Evolutionary conservation across 1,140 invertebrate species (phyloP).

Genomic region (Orchestia grillus): DNA sequence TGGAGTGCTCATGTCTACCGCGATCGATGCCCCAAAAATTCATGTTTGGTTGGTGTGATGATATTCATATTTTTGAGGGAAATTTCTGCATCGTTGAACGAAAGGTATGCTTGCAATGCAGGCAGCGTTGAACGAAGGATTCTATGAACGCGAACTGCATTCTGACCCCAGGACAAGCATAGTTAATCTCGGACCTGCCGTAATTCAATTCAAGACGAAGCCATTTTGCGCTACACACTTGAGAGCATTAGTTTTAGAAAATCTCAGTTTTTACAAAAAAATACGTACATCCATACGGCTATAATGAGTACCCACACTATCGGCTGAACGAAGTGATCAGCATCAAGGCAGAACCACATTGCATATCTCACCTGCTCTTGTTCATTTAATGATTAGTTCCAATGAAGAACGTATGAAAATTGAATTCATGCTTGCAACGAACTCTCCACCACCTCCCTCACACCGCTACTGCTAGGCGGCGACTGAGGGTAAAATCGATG

Average conservation of each 20-base stretch:
- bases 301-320: neutral
- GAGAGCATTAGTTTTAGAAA: neutral
- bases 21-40: too few relatives aligned
- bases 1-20: too few relatives aligned
- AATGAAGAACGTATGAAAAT: neutral
- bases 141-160: neutral
- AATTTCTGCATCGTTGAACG: neutral
- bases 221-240: neutral
- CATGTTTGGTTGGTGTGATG: too few relatives aligned
- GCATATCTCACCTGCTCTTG: neutral
- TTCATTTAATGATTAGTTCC: neutral
- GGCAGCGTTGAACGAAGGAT: neutral
- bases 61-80: neutral
- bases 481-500: conserved; percentile 51
- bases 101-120: neutral
- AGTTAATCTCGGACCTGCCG: neutral
- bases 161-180: neutral
- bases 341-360: neutral
- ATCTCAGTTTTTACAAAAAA: neutral
- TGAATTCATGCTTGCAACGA: neutral
- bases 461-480: conserved; percentile 29
- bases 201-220: neutral
- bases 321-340: neutral
- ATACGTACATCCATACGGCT: neutral
- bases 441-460: conserved; percentile 33